Evolutionary conservation across 2,888 invertebrate genomes (phyloP).

Genomic region (Parthenolecanium corni): DNA sequence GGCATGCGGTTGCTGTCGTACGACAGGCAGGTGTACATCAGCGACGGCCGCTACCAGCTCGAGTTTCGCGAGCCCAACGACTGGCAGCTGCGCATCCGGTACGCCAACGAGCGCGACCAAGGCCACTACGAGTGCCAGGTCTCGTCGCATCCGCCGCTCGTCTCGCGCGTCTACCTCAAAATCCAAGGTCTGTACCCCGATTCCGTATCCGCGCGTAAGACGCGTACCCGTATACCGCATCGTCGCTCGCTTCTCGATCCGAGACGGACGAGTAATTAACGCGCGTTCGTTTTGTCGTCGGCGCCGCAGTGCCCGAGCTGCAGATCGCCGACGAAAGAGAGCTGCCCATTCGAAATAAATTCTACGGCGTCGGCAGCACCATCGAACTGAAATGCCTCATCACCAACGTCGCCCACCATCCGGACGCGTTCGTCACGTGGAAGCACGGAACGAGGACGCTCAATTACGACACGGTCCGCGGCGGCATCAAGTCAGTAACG

Average conservation of each 20-base stretch:
- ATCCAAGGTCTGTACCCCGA: slow-evolving; percentile 53
- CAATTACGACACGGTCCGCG: slow-evolving; percentile 66
- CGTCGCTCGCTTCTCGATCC: too few species aligned
- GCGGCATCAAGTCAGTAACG: slow-evolving; percentile 62
- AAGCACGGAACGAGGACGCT: slow-evolving; percentile 60
- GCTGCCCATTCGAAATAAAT: slow-evolving; percentile 61
- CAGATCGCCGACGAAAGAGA: slow-evolving; percentile 71
- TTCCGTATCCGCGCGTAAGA: too few species aligned
- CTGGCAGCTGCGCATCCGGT: slow-evolving; percentile 62
- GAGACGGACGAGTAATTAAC: too few species aligned
- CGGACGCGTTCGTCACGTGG: slow-evolving; percentile 61
- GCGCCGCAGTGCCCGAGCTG: slow-evolving; percentile 53
- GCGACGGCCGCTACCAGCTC: slow-evolving; percentile 50
- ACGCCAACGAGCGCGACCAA: slow-evolving; percentile 60
- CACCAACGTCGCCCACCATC: slow-evolving; percentile 64
- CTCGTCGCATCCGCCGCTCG: slow-evolving; percentile 62
- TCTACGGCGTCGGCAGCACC: slow-evolving; percentile 70
- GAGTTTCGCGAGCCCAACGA: slow-evolving; percentile 59
- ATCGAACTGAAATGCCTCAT: slow-evolving; percentile 71
- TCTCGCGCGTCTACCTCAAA: slow-evolving; percentile 54
- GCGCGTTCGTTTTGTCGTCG: too few species aligned
- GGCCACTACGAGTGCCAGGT: slow-evolving; percentile 72
- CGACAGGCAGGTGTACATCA: slow-evolving; percentile 44
- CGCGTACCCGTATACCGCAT: too few species aligned
- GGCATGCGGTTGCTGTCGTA: slow-evolving; percentile 58